These are phyloP conservation scores for Marisa cornuarietis DNA, from an alignment of 1,140 invertebrate species.

Conservation along the genomic window DNA sequence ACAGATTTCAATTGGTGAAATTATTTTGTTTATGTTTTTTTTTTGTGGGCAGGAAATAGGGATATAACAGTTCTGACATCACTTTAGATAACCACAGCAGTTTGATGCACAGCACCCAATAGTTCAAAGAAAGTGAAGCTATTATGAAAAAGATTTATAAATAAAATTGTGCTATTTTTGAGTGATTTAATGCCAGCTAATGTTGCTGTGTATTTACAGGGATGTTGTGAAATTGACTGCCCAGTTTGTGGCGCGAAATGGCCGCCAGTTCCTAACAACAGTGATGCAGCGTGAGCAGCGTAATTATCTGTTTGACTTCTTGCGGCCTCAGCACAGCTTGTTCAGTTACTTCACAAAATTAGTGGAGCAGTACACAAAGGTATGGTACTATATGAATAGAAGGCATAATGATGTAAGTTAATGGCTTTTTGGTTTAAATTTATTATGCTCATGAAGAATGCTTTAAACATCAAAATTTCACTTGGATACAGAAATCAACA, in stretches of 20 bases:
- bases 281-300: conserved; percentile 98
- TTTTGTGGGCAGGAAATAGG: neutral
- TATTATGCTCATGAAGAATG: no score
- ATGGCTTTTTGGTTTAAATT: no score
- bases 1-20: neutral
- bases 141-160: no score
- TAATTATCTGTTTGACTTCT: conserved; percentile 99
- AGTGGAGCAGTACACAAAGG: conserved; percentile 97
- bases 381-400: conserved; percentile 49
- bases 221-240: conserved; percentile 98
- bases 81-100: neutral
- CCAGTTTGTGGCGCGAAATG: conserved; percentile 98
- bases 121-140: no score
- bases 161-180: neutral
- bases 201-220: conserved; percentile 68
- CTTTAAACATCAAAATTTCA: no score
- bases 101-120: no score
- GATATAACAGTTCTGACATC: neutral
- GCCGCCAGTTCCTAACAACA: conserved; percentile 96
- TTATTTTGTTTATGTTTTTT: no score
- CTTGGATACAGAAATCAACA: no score
- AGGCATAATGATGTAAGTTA: no score
- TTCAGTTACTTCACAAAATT: conserved; percentile 99
- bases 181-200: no score
- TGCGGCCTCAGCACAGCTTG: conserved; percentile 96